A percentile compares a stretch with the other conserved stretches of the same genome.
These are phyloP conservation scores for Cerastoderma edule DNA, from an alignment of 2,888 invertebrate species.

Conservation along the genomic window DNA sequence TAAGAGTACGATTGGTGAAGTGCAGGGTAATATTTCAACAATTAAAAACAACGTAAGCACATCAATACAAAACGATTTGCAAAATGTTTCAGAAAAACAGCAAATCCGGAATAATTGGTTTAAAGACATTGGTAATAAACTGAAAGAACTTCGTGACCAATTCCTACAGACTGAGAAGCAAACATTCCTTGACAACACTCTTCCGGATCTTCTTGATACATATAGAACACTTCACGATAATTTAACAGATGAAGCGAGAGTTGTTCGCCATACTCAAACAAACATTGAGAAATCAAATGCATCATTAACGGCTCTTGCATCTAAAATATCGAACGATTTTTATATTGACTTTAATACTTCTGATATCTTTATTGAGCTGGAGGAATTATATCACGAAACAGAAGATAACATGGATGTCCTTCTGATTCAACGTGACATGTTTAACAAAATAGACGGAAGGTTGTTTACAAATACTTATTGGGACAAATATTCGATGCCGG, in stretches of 20 bases:
- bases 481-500: not conserved
- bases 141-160: not conserved
- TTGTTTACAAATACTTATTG: not conserved
- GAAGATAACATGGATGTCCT: not conserved
- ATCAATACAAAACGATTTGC: no score
- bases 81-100: no score
- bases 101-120: no score
- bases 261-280: not conserved
- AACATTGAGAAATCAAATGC: not conserved
- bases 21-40: no score
- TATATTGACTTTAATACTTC: constrained; percentile 10
- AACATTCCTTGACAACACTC: not conserved
- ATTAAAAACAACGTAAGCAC: no score
- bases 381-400: not conserved
- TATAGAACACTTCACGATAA: constrained; percentile 1
- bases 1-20: no score
- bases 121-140: not conserved
- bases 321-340: not conserved
- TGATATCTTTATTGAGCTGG: not conserved
- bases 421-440: not conserved
- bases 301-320: not conserved
- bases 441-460: constrained; percentile 9
- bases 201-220: not conserved
- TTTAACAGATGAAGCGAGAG: not conserved
- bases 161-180: not conserved